Evolutionary conservation across 2,797 vertebrate genomes (phyloP).

Genomic region (Tinamus major): DNA sequence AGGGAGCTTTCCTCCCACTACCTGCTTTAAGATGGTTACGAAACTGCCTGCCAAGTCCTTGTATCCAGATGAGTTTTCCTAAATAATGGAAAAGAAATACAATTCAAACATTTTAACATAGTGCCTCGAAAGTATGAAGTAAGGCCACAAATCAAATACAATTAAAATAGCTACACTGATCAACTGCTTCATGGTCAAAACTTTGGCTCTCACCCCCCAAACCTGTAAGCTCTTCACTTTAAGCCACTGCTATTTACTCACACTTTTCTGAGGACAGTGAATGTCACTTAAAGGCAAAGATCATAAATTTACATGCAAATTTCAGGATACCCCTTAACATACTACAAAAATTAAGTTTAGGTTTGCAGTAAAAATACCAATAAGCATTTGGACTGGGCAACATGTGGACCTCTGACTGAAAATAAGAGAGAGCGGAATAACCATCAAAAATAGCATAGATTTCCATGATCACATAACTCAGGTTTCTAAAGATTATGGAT

Average conservation of each 20-base stretch:
- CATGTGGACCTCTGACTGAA: not conserved
- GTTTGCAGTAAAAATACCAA: not conserved
- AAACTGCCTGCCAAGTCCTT: constrained; percentile 93
- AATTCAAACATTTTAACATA: not conserved
- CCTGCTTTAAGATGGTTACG: constrained; percentile 94
- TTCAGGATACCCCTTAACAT: not conserved
- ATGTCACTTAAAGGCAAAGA: not conserved
- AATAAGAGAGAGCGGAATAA: not conserved
- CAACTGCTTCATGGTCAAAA: not conserved
- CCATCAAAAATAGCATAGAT: not conserved
- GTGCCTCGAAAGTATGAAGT: not conserved
- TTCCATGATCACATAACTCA: rapidly evolving
- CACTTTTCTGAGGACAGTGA: not conserved
- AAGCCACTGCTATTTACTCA: not conserved
- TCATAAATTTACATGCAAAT: not conserved
- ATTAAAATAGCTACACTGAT: not conserved
- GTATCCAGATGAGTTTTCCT: constrained; percentile 91
- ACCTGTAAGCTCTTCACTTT: not conserved
- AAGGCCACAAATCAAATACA: not conserved
- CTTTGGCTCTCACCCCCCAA: not conserved
- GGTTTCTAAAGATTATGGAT: not conserved
- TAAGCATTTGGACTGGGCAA: not conserved
- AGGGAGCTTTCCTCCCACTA: constrained; percentile 94
- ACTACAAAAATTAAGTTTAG: not conserved
- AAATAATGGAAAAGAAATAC: not conserved